Percentiles rank a stretch among this genome's conserved stretches.
phyloP scores from a whole-genome alignment of 2,888 invertebrate species.

The Chalcosyrphus nemorum region DNA sequence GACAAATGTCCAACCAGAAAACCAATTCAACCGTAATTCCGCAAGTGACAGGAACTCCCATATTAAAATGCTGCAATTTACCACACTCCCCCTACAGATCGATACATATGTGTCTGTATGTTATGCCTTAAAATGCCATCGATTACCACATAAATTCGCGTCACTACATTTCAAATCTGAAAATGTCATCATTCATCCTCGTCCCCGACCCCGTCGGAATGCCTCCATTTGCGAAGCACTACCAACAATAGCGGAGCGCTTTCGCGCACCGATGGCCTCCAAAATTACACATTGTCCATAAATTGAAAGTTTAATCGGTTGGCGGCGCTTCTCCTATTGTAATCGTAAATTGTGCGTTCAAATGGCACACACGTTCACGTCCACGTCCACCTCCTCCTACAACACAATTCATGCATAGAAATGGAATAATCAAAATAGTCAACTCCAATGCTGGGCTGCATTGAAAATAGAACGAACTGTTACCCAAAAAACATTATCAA shows the following conservation, averaged over 20 bases:
- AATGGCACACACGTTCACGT: no score
- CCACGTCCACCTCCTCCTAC: background rate
- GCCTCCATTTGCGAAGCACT: background rate
- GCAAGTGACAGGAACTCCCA: conserved; percentile 1
- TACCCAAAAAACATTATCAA: background rate
- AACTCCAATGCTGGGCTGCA: conserved; percentile 7
- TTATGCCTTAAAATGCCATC: conserved; percentile 42
- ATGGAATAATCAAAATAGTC: conserved; percentile 45
- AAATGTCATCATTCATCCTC: conserved; percentile 56
- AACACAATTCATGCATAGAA: conserved; percentile 14
- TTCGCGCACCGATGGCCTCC: conserved; percentile 59
- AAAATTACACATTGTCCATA: conserved; percentile 68
- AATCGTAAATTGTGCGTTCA: conserved; percentile 70
- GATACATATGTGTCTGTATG: background rate
- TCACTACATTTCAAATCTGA: conserved; percentile 58
- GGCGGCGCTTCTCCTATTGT: conserved; percentile 65
- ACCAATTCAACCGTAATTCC: conserved; percentile 5
- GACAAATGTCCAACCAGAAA: conserved; percentile 1
- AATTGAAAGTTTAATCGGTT: conserved; percentile 71
- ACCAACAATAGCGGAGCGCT: no score
- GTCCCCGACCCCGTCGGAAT: background rate
- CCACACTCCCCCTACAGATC: no score
- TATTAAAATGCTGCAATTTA: background rate
- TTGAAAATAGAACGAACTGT: conserved; percentile 12
- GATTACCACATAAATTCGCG: conserved; percentile 60